A percentile compares a stretch with the other conserved stretches of the same genome.
Conservation (phyloP, 2,797 vertebrate genomes). For the Petrocephalus schoutedeni region DNA sequence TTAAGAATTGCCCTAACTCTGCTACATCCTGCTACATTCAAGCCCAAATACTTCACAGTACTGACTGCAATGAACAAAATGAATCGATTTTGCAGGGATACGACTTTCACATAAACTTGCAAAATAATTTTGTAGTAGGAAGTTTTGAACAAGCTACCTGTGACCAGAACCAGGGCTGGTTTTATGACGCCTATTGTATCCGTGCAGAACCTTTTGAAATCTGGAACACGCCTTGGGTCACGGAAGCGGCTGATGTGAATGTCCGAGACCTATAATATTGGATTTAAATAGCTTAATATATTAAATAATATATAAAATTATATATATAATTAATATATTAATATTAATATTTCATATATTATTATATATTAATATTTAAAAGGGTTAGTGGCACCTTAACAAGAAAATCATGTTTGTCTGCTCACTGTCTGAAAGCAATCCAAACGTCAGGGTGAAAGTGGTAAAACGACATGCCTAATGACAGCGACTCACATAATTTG, state of each 20-base stretch:
- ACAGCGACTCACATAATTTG: background rate
- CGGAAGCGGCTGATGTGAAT: conserved; percentile 89
- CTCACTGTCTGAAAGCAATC: background rate
- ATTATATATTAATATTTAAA: too few species aligned
- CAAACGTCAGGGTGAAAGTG: background rate
- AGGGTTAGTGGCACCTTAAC: background rate
- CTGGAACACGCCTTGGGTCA: conserved; percentile 72
- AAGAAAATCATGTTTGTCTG: background rate
- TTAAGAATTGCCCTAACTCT: background rate
- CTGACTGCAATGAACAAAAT: background rate
- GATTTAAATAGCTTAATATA: background rate
- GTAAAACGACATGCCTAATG: background rate
- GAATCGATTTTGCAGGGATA: background rate
- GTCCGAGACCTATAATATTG: conserved; percentile 80
- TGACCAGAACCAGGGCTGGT: conserved; percentile 83
- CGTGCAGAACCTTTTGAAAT: conserved; percentile 90
- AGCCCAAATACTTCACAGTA: background rate
- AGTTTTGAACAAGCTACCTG: conserved; percentile 68
- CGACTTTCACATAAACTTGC: background rate
- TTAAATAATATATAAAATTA: background rate
- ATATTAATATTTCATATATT: too few species aligned
- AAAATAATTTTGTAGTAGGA: background rate
- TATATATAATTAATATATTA: background rate
- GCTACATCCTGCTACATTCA: background rate
- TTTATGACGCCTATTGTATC: conserved; percentile 80